Evolutionary conservation across 2,888 invertebrate species (phyloP).

Genomic region (Resseliella maxima): DNA sequence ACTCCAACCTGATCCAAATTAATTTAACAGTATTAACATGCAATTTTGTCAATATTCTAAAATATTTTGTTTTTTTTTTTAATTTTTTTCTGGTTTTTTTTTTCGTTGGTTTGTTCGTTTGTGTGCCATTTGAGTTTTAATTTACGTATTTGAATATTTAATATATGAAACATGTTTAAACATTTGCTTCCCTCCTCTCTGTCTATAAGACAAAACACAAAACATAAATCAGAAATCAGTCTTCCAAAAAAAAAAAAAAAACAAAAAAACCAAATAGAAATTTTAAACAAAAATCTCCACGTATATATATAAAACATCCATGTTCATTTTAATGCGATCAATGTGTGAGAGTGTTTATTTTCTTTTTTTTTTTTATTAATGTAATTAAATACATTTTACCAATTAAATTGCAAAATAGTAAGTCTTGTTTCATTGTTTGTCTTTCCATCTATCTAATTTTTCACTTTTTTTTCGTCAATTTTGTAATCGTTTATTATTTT

Average conservation of each 20-base stretch:
- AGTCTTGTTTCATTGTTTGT: background rate
- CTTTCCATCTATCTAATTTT: background rate
- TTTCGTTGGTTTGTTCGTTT: background rate
- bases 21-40: conserved; percentile 20
- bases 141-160: conserved; percentile 1
- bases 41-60: background rate
- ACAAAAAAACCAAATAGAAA: background rate
- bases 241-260: too few relatives aligned
- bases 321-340: background rate
- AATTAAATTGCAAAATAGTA: conserved; percentile 11
- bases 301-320: background rate
- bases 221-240: too few relatives aligned
- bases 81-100: background rate
- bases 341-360: conserved; percentile 20
- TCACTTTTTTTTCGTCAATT: background rate
- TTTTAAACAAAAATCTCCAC: background rate
- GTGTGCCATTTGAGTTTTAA: background rate
- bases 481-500: background rate
- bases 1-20: background rate
- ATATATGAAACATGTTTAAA: background rate
- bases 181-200: background rate
- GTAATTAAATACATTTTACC: conserved; percentile 3
- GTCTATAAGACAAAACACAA: background rate
- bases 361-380: conserved; percentile 14
- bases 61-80: too few relatives aligned